Conservation (phyloP, 2,113 vertebrate species). For the Gopherus flavomarginatus region DNA sequence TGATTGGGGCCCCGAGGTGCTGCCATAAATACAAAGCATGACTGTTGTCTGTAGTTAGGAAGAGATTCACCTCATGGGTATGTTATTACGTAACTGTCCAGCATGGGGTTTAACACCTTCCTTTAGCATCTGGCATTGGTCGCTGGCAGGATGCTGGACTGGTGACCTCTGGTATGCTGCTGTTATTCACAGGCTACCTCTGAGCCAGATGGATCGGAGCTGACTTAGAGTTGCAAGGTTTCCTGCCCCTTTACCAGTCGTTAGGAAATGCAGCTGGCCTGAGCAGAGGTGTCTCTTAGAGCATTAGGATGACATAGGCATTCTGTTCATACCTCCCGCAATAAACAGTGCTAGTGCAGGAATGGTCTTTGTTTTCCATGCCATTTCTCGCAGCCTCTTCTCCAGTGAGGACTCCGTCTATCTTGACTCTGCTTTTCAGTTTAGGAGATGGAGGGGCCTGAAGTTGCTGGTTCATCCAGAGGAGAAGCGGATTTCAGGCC, state of each 20-base stretch:
- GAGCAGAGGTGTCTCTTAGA: not conserved
- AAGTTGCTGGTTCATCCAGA: not conserved
- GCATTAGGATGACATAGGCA: not conserved
- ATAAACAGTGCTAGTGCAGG: rapidly evolving
- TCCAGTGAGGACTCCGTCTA: rapidly evolving
- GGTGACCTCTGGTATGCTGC: not conserved
- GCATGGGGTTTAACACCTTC: rapidly evolving
- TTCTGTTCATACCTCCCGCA: not conserved
- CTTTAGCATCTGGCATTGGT: not conserved
- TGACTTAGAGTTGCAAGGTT: not conserved
- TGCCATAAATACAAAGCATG: not conserved
- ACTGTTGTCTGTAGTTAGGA: rapidly evolving
- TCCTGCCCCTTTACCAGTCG: not conserved
- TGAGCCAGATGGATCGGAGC: not conserved
- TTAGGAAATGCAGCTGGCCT: not conserved
- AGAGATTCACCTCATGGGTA: rapidly evolving
- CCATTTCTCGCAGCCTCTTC: not conserved
- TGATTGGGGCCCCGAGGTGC: not conserved
- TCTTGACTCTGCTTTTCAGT: not conserved
- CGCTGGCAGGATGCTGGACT: not conserved
- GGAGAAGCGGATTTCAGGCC: not conserved
- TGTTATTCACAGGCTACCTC: too few relatives aligned
- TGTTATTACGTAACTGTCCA: rapidly evolving
- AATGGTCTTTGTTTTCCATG: not conserved
- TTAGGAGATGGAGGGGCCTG: not conserved